Conservation (phyloP, 2,888 invertebrate species). For the Sarcophaga carnaria region DNA sequence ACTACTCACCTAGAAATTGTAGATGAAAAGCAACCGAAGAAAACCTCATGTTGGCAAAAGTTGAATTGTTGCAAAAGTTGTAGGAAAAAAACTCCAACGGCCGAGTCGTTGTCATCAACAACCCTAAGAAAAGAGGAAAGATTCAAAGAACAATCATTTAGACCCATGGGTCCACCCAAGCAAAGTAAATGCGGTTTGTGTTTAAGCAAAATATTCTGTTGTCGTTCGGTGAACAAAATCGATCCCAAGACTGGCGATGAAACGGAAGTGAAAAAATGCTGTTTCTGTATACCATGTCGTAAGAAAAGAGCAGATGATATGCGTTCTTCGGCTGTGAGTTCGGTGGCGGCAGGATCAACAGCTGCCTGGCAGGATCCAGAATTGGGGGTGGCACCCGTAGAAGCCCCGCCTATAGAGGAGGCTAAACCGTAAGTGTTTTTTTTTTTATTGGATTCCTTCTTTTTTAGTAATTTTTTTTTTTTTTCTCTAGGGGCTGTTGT, state of each 20-base stretch:
- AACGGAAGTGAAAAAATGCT: slow-evolving; percentile 78
- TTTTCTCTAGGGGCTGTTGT: slow-evolving; percentile 77
- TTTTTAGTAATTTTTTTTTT: neutral
- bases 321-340: slow-evolving; percentile 60
- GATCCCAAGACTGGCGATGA: slow-evolving; percentile 79
- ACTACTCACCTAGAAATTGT: slow-evolving; percentile 77
- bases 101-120: slow-evolving; percentile 10
- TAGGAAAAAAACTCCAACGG: slow-evolving; percentile 79
- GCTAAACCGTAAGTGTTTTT: slow-evolving; percentile 68
- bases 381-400: slow-evolving; percentile 74
- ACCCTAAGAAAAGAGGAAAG: slow-evolving; percentile 48
- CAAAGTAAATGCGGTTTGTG: slow-evolving; percentile 79
- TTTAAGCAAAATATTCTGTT: slow-evolving; percentile 80
- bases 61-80: slow-evolving; percentile 81
- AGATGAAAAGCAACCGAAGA: slow-evolving; percentile 75
- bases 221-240: slow-evolving; percentile 81
- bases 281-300: slow-evolving; percentile 81
- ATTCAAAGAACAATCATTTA: slow-evolving; percentile 43
- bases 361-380: slow-evolving; percentile 80
- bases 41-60: slow-evolving; percentile 79
- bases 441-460: no score
- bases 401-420: slow-evolving; percentile 82
- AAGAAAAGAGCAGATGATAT: slow-evolving; percentile 72
- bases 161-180: slow-evolving; percentile 68
- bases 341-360: slow-evolving; percentile 64